Percentiles rank a stretch among this genome's conserved stretches.
These are phyloP conservation scores for Drosophila repleta DNA, from an alignment of 1,140 invertebrate genomes.

Conservation along the genomic window DNA sequence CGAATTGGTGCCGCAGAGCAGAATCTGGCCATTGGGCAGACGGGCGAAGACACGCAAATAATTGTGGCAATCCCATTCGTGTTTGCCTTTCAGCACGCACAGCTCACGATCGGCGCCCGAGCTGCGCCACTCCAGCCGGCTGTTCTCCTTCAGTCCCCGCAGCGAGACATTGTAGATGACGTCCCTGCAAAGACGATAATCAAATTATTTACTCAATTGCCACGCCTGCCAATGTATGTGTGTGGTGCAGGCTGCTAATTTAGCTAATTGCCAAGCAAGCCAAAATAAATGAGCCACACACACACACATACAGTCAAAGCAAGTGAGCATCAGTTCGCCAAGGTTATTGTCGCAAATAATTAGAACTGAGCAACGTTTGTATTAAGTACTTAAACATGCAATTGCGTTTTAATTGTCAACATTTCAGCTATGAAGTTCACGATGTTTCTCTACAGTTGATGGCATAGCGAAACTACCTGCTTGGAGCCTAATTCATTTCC, in stretches of 20 bases:
- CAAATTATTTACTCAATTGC: slow-evolving; percentile 81
- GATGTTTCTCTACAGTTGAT: slow-evolving; percentile 6
- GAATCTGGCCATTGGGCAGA: slow-evolving; percentile 88
- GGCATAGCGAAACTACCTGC: not conserved
- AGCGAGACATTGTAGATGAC: slow-evolving; percentile 92
- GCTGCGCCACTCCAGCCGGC: slow-evolving; percentile 92
- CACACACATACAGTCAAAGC: slow-evolving; percentile 6
- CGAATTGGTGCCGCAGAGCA: slow-evolving; percentile 98
- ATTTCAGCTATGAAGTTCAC: not conserved
- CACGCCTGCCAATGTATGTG: slow-evolving; percentile 35
- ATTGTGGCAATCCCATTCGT: slow-evolving; percentile 96
- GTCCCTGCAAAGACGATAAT: slow-evolving; percentile 86
- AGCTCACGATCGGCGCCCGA: slow-evolving; percentile 92
- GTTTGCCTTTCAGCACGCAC: slow-evolving; percentile 94
- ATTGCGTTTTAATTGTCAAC: slow-evolving; percentile 40
- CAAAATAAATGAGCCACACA: slow-evolving; percentile 20
- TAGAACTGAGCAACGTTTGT: slow-evolving; percentile 59
- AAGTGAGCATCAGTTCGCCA: slow-evolving; percentile 39
- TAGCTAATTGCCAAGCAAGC: slow-evolving; percentile 53
- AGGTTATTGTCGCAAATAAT: slow-evolving; percentile 71
- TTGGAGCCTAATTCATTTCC: not conserved
- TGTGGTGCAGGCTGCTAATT: slow-evolving; percentile 49
- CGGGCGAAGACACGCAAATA: slow-evolving; percentile 93
- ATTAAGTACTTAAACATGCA: slow-evolving; percentile 44
- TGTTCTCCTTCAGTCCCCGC: slow-evolving; percentile 87